Percentiles rank a stretch among this genome's conserved stretches.
Evolutionary conservation across 1,140 invertebrate genomes (phyloP).

Genomic region (Tetraneura akinire): DNA sequence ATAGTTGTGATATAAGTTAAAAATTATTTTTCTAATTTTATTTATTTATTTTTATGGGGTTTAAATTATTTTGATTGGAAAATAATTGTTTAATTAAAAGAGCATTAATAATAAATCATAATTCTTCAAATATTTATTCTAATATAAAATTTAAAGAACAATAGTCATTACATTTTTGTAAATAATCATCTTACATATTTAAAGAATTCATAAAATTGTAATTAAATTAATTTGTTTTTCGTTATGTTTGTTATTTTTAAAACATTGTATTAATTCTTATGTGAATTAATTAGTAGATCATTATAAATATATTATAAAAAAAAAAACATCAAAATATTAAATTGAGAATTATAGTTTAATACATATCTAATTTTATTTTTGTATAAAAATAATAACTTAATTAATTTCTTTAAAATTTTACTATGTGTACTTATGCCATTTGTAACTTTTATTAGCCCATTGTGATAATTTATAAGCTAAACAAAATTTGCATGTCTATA

Average conservation of each 20-base stretch:
- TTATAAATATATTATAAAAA: no score
- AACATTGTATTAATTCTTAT: background rate
- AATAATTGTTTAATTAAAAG: background rate
- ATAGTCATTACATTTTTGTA: background rate
- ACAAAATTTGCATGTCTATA: conserved; percentile 1
- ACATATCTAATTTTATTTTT: background rate
- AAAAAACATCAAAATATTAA: no score
- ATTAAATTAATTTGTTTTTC: background rate
- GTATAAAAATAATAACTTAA: background rate
- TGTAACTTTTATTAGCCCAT: background rate
- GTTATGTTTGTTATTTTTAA: background rate
- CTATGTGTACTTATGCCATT: background rate
- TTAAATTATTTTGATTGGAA: conserved; percentile 33
- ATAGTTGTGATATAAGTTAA: conserved; percentile 48
- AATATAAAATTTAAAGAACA: background rate
- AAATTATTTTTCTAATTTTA: conserved; percentile 37
- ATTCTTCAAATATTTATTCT: background rate
- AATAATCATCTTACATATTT: background rate
- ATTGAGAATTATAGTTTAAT: background rate
- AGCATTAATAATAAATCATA: background rate
- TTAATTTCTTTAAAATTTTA: no score
- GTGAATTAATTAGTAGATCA: background rate
- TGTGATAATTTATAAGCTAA: conserved; percentile 16
- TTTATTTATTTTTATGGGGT: conserved; percentile 11
- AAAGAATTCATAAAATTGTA: background rate